These are phyloP conservation scores for Spea hammondii DNA, from an alignment of 2,797 vertebrate genomes.

Conservation along the genomic window DNA sequence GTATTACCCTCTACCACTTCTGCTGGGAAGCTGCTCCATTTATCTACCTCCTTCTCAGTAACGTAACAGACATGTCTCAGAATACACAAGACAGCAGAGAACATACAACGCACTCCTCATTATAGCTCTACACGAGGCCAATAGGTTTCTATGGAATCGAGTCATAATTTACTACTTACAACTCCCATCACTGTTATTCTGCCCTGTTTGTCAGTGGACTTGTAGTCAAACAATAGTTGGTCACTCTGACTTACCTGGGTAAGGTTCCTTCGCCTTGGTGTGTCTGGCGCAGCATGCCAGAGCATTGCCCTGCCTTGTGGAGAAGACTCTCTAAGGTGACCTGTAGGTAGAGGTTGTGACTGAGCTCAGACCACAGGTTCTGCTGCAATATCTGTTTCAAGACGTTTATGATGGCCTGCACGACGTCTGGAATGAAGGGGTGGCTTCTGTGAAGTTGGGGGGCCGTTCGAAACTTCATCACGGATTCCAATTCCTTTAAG, in stretches of 20 bases:
- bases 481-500: slow-evolving; percentile 65
- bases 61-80: too few species aligned
- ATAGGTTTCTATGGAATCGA: too few species aligned
- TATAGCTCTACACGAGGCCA: too few species aligned
- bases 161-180: too few species aligned
- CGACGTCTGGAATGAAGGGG: slow-evolving; percentile 75
- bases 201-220: too few species aligned
- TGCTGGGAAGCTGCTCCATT: too few species aligned
- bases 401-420: slow-evolving; percentile 55
- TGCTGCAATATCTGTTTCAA: slow-evolving; percentile 57
- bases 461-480: slow-evolving; percentile 66
- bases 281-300: slow-evolving; percentile 69
- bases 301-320: slow-evolving; percentile 72
- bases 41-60: too few species aligned
- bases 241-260: slow-evolving; percentile 63
- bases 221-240: too few species aligned
- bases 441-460: slow-evolving; percentile 75
- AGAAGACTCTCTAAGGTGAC: slow-evolving; percentile 75
- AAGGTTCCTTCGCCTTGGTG: slow-evolving; percentile 62
- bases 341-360: slow-evolving; percentile 68
- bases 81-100: too few species aligned
- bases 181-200: too few species aligned
- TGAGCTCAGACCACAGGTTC: not conserved
- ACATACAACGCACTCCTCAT: too few species aligned
- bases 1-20: too few species aligned